These are phyloP conservation scores for Mimas tiliae DNA, from an alignment of 2,888 invertebrate genomes.

Conservation along the genomic window DNA sequence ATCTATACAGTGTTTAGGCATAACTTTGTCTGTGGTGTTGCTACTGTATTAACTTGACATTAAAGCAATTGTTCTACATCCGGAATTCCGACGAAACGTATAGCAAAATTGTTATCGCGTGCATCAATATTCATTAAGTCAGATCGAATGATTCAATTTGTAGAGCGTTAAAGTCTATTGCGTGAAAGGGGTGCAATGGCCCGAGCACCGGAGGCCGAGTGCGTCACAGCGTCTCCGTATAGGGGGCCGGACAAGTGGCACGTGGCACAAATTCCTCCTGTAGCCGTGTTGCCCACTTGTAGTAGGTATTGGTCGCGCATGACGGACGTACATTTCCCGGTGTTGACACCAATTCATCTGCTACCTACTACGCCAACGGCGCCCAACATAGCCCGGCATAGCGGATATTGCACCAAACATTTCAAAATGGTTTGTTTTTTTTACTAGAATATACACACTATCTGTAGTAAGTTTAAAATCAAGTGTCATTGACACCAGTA, in stretches of 20 bases:
- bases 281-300: slow-evolving; percentile 70
- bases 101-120: slow-evolving; percentile 45
- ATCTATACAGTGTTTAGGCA: too few relatives aligned
- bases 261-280: slow-evolving; percentile 74
- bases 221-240: slow-evolving; percentile 53
- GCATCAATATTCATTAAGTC: slow-evolving; percentile 69
- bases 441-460: background rate
- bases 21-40: too few relatives aligned
- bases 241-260: slow-evolving; percentile 60
- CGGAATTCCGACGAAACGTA: slow-evolving; percentile 54
- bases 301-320: slow-evolving; percentile 66
- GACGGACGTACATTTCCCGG: slow-evolving; percentile 66
- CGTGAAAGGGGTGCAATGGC: slow-evolving; percentile 83
- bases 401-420: slow-evolving; percentile 17
- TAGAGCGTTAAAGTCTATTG: slow-evolving; percentile 76
- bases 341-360: slow-evolving; percentile 38
- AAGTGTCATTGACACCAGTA: background rate
- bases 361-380: background rate
- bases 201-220: slow-evolving; percentile 79
- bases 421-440: background rate
- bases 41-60: background rate
- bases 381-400: too few relatives aligned
- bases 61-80: slow-evolving; percentile 41
- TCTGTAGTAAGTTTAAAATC: background rate
- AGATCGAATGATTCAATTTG: slow-evolving; percentile 72